Evolutionary conservation across 2,113 vertebrate species (phyloP).

Genomic region (Haliaeetus leucogaster): DNA sequence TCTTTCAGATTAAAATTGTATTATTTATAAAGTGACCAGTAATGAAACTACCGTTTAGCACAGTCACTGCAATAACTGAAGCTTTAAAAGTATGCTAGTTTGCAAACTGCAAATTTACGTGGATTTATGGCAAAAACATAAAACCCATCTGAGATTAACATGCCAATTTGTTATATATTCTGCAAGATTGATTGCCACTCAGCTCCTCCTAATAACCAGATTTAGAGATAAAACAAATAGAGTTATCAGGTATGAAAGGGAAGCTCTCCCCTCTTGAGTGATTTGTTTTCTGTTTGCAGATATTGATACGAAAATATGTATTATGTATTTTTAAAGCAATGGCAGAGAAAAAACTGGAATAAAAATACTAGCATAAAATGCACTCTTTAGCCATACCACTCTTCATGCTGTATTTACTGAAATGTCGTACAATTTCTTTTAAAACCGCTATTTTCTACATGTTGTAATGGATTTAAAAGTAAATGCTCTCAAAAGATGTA

Average conservation of each 20-base stretch:
- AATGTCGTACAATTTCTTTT: fast-evolving
- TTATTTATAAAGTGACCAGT: not conserved
- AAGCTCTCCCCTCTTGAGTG: not conserved
- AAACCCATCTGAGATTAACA: not conserved
- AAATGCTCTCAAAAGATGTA: not conserved
- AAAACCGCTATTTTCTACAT: not conserved
- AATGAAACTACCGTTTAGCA: not conserved
- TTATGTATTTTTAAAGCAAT: not conserved
- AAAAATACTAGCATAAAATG: not conserved
- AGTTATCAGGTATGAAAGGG: not conserved
- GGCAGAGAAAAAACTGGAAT: not conserved
- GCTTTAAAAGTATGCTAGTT: not conserved
- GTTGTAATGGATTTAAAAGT: not conserved
- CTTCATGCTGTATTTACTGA: too few relatives aligned
- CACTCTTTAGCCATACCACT: not conserved
- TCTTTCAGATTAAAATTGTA: not conserved
- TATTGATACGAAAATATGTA: not conserved
- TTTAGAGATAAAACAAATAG: not conserved
- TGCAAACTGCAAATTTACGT: not conserved
- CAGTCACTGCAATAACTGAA: not conserved
- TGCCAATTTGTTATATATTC: not conserved
- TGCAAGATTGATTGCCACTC: not conserved
- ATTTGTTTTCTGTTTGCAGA: not conserved
- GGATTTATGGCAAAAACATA: not conserved
- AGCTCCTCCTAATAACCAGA: not conserved